A percentile compares a stretch with the other conserved stretches of the same genome.
These are phyloP conservation scores for Drosophila quinaria DNA, from an alignment of 2,888 invertebrate genomes.

Conservation along the genomic window DNA sequence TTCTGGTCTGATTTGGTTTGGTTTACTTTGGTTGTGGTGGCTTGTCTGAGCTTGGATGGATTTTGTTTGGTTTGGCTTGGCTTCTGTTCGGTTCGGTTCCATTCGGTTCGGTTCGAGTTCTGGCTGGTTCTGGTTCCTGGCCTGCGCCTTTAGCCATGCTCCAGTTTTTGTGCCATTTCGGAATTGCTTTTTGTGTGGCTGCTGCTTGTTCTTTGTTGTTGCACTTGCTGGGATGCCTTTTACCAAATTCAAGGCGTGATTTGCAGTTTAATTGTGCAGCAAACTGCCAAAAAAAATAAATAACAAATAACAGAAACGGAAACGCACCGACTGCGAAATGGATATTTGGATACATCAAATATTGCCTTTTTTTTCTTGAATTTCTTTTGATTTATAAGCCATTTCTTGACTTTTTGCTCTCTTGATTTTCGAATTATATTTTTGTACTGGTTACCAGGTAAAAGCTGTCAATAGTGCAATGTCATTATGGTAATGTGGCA, in stretches of 20 bases:
- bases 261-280: conserved; percentile 80
- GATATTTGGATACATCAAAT: conserved; percentile 30
- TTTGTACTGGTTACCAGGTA: background rate
- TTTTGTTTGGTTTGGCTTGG: conserved; percentile 19
- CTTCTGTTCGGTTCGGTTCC: conserved; percentile 13
- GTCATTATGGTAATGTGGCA: too few species aligned
- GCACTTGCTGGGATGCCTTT: conserved; percentile 58
- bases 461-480: too few species aligned
- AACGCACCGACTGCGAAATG: conserved; percentile 56
- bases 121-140: conserved; percentile 3
- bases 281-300: conserved; percentile 50
- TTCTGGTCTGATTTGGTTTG: conserved; percentile 28
- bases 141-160: conserved; percentile 64
- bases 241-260: conserved; percentile 71
- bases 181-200: conserved; percentile 74
- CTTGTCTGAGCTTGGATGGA: conserved; percentile 4
- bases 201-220: conserved; percentile 14
- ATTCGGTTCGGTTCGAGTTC: conserved; percentile 4
- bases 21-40: conserved; percentile 19
- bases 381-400: conserved; percentile 25
- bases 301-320: conserved; percentile 23
- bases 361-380: background rate
- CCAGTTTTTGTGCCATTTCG: conserved; percentile 70
- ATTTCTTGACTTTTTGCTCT: background rate
- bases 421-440: background rate